Base-by-base conservation (phyloP, 1,140 invertebrate species). In the Dendrolimus punctatus region DNA sequence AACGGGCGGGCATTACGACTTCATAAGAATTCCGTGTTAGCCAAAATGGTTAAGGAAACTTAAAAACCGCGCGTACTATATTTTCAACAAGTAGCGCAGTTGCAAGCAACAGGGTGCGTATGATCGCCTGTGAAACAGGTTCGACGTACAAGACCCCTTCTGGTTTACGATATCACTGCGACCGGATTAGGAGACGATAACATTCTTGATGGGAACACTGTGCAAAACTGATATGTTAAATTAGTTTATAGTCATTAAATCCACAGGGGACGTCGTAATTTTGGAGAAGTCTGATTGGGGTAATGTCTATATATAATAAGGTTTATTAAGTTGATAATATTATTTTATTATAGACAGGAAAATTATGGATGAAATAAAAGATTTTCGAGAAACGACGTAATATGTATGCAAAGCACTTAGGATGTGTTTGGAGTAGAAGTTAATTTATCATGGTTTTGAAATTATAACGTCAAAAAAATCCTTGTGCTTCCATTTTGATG, bases 131-230 rank as follows among this genome's bases (percentile, higher is more conserved):
- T 63, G 53, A 64, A 82, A 82, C 80, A 46, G 73, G 82, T 84
- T 84, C 76, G 57, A 62, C 66, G 73, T 71, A 78, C 62, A 61
- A 68, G 66, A 74, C 68, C 68, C 73, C 75, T 82, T 81, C 82
- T 84, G 74, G 75, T 80, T 83, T 77, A 78, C 73, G 75, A 83
- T 80, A 82, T 79, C 68, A 71, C 66, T 63, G 64, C 58, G 76
- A 83, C 80, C 76, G 76, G 78, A 84, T 84, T 84, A 81, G 73
- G 65, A 69, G 70, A 71, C 66, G 77, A 80, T 81, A 81, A 72
- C 68, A 68, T 74, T 75, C 75, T 63, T 62, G 71, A 75, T 76
- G 71, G 68, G 68, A 68, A 71, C 67, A 73, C 70, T 69, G 64
- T 71, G 76, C 76, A 76, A 76, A 78, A 71, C 68, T 71, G 58